These are phyloP conservation scores for Cheilosia urbana DNA, from an alignment of 2,888 invertebrate species.

Conservation along the genomic window DNA sequence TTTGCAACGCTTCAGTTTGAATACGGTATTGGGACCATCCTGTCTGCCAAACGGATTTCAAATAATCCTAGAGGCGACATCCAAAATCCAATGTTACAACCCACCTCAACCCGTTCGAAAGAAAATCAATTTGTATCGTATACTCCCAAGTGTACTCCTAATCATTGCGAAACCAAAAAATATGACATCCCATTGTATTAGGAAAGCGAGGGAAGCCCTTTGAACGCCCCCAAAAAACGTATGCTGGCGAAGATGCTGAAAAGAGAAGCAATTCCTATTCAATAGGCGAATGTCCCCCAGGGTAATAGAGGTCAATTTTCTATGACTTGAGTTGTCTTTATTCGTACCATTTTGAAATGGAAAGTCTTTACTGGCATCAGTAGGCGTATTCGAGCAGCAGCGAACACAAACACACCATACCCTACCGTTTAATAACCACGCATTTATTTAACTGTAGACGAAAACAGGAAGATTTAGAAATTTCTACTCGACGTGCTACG, in stretches of 20 bases:
- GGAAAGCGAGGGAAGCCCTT: not conserved
- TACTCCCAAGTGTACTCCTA: conserved; percentile 13
- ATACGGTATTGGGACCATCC: not conserved
- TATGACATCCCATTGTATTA: conserved; percentile 14
- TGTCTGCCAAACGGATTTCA: not conserved
- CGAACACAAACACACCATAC: conserved; percentile 11
- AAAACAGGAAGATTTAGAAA: conserved; percentile 25
- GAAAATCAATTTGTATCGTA: not conserved
- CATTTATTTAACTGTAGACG: conserved; percentile 56
- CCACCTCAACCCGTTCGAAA: conserved; percentile 4
- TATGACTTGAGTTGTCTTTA: not conserved
- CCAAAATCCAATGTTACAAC: conserved; percentile 28
- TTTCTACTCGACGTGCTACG: conserved; percentile 14
- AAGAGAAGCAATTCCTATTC: not conserved
- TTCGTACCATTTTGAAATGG: not conserved
- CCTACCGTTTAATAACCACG: not conserved
- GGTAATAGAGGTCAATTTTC: not conserved
- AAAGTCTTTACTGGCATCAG: not conserved
- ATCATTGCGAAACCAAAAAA: conserved; percentile 20
- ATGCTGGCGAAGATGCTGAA: too few relatives aligned
- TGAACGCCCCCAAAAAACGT: conserved; percentile 8
- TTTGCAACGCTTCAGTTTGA: conserved; percentile 48
- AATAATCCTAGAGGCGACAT: conserved; percentile 16
- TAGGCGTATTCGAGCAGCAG: conserved; percentile 26
- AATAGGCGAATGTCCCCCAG: not conserved